Percentiles rank a stretch among this genome's conserved stretches.
Evolutionary conservation across 1,140 invertebrate species (phyloP).

Genomic region (Drosophila nikananu): DNA sequence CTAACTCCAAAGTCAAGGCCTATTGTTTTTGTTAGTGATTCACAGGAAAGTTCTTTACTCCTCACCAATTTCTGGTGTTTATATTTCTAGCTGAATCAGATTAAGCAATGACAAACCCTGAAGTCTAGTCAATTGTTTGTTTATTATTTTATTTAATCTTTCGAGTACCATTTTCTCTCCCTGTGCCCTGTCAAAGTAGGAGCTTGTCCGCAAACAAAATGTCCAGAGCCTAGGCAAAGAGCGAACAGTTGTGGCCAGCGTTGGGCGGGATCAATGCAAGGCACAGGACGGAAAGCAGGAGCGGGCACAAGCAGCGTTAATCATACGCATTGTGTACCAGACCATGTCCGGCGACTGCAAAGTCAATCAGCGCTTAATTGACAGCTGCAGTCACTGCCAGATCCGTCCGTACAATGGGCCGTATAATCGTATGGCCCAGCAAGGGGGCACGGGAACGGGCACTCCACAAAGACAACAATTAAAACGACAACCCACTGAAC

Average conservation of each 20-base stretch:
- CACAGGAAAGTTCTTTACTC: background rate
- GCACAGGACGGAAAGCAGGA: constrained; percentile 2
- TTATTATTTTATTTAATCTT: background rate
- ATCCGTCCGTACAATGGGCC: constrained; percentile 18
- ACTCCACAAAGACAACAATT: constrained; percentile 29
- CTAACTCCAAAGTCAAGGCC: background rate
- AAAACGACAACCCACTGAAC: constrained; percentile 45
- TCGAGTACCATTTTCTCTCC: background rate
- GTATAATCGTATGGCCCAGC: constrained; percentile 12
- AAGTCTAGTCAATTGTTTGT: background rate
- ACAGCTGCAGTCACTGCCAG: constrained; percentile 71
- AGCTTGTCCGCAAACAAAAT: constrained; percentile 50
- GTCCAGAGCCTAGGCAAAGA: constrained; percentile 44
- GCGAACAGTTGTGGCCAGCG: constrained; percentile 13
- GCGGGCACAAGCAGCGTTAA: constrained; percentile 52
- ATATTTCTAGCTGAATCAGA: background rate
- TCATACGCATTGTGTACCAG: constrained; percentile 70
- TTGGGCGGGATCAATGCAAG: background rate
- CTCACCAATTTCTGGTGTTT: background rate
- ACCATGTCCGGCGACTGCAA: constrained; percentile 47
- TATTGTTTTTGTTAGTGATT: background rate
- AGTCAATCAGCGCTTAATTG: constrained; percentile 80
- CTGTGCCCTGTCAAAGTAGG: background rate
- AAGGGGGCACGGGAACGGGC: constrained; percentile 1
- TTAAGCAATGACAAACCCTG: no score